Conservation (phyloP, 2,888 invertebrate species). For the Slavum lentiscoides region DNA sequence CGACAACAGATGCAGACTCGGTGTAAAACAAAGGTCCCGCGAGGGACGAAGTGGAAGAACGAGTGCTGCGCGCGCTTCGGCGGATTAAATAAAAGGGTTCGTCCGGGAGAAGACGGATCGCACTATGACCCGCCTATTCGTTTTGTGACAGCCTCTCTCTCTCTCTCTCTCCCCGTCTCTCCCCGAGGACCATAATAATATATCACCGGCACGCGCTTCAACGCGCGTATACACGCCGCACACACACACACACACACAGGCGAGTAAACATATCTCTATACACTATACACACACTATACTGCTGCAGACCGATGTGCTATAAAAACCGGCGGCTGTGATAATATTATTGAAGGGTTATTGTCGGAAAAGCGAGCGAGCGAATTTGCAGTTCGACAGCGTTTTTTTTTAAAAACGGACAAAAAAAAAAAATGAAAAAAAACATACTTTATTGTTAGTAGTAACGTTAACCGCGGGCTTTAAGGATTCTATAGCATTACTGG, state of each 20-base stretch:
- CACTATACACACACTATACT: not conserved
- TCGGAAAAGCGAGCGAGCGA: constrained; percentile 14
- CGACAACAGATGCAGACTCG: constrained; percentile 53
- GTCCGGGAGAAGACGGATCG: constrained; percentile 51
- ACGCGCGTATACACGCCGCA: not conserved
- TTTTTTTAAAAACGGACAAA: too few relatives aligned
- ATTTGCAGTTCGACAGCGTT: too few relatives aligned
- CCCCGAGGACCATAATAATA: constrained; percentile 53
- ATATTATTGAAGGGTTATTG: constrained; percentile 46
- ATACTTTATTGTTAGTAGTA: too few relatives aligned
- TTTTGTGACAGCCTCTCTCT: constrained; percentile 49
- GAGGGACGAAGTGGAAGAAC: too few relatives aligned
- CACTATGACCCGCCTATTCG: constrained; percentile 53
- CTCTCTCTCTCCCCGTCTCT: not conserved
- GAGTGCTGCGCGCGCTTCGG: constrained; percentile 13
- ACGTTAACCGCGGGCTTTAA: too few relatives aligned
- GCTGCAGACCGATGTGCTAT: not conserved
- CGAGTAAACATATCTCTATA: constrained; percentile 15
- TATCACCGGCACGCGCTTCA: constrained; percentile 52
- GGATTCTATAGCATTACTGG: too few relatives aligned
- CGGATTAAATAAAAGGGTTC: constrained; percentile 53
- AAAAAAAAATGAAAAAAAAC: too few relatives aligned
- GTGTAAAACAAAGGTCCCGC: constrained; percentile 52
- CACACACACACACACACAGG: too few relatives aligned
- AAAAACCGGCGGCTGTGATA: not conserved